Conservation (phyloP, 2,888 invertebrate species). For the Drosophila tanythrix region DNA sequence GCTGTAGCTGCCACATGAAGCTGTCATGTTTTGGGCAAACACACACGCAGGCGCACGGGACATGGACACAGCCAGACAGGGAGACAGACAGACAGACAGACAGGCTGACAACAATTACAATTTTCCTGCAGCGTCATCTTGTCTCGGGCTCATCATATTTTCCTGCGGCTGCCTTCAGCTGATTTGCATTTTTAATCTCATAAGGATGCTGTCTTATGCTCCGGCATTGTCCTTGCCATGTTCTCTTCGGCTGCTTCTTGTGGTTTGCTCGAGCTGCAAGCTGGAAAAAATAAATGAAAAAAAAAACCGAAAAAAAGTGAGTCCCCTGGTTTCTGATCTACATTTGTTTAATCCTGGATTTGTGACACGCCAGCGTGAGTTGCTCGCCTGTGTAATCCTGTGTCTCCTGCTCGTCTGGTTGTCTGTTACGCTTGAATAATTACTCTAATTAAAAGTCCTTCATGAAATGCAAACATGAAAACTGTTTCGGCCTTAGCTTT, state of each 20-base stretch:
- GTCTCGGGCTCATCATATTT: slow-evolving; percentile 62
- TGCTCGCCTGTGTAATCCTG: slow-evolving; percentile 37
- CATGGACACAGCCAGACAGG: slow-evolving; percentile 10
- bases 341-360: slow-evolving; percentile 77
- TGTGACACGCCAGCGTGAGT: slow-evolving; percentile 63
- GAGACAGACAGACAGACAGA: slow-evolving; percentile 28
- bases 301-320: slow-evolving; percentile 36
- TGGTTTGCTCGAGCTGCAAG: slow-evolving; percentile 71
- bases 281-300: slow-evolving; percentile 27
- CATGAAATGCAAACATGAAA: background rate
- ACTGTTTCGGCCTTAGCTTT: slow-evolving; percentile 60
- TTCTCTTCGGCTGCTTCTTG: slow-evolving; percentile 43
- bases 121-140: slow-evolving; percentile 67
- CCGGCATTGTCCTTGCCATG: slow-evolving; percentile 63
- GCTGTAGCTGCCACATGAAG: slow-evolving; percentile 63
- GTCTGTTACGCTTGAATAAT: slow-evolving; percentile 72
- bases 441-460: slow-evolving; percentile 74
- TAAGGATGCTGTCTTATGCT: slow-evolving; percentile 75
- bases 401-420: slow-evolving; percentile 24
- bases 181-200: slow-evolving; percentile 84
- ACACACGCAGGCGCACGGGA: slow-evolving; percentile 22
- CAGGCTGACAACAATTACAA: slow-evolving; percentile 73
- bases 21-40: slow-evolving; percentile 79
- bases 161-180: slow-evolving; percentile 64
- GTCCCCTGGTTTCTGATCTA: slow-evolving; percentile 57